Conservation (phyloP, 2,888 invertebrate genomes). For the Brachycybe producta region DNA sequence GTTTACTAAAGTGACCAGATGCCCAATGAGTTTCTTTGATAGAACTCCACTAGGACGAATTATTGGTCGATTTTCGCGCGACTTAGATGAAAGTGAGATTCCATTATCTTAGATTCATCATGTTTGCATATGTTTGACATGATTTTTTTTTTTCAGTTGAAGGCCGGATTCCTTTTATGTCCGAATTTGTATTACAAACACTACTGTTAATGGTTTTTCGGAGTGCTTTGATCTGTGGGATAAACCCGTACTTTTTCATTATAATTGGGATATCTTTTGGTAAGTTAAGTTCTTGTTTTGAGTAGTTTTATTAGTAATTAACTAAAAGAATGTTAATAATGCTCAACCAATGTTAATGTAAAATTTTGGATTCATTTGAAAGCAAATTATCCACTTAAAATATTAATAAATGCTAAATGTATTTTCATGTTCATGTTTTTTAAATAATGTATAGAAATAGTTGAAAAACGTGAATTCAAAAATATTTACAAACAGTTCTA, state of each 20-base stretch:
- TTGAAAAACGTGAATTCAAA: slow-evolving; percentile 10
- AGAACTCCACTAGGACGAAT: slow-evolving; percentile 36
- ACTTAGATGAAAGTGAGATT: slow-evolving; percentile 36
- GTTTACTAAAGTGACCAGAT: slow-evolving; percentile 9
- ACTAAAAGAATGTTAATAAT: too few relatives aligned
- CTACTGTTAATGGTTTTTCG: slow-evolving; percentile 60
- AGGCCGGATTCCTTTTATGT: slow-evolving; percentile 38
- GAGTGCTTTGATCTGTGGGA: slow-evolving; percentile 60
- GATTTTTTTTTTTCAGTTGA: slow-evolving; percentile 32
- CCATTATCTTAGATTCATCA: background rate
- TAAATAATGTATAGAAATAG: too few relatives aligned
- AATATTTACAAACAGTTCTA: background rate
- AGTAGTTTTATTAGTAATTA: too few relatives aligned
- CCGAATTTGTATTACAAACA: slow-evolving; percentile 41
- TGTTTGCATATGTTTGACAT: background rate
- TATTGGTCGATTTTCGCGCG: slow-evolving; percentile 37
- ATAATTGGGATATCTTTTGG: slow-evolving; percentile 12
- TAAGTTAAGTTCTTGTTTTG: slow-evolving; percentile 8
- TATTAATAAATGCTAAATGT: too few relatives aligned
- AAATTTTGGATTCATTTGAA: too few relatives aligned
- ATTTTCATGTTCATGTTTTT: too few relatives aligned
- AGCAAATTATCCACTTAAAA: too few relatives aligned
- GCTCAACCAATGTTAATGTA: too few relatives aligned
- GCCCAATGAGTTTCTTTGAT: slow-evolving; percentile 35
- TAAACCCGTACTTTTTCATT: slow-evolving; percentile 35